phyloP scores from a whole-genome alignment of 2,888 invertebrate species.

The Pimpla rufipes region DNA sequence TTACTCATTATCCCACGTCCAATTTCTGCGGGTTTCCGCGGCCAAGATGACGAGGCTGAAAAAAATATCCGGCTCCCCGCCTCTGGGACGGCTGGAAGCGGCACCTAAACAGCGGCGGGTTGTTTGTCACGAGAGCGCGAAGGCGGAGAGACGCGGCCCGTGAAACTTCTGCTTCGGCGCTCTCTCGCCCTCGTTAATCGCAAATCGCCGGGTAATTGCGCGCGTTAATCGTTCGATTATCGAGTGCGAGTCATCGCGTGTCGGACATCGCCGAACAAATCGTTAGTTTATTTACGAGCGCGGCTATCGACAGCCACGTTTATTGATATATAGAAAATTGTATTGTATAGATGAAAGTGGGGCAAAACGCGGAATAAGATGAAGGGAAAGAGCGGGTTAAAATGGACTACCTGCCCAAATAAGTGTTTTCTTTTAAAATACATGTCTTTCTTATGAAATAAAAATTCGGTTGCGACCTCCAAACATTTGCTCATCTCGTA shows the following conservation, averaged over 20 bases:
- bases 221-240: conserved; percentile 60
- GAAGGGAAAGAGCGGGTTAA: too few species aligned
- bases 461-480: too few species aligned
- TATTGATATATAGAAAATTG: background rate
- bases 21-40: conserved; percentile 21
- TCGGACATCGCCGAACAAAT: conserved; percentile 6
- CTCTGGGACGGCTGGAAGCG: background rate
- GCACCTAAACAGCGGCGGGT: conserved; percentile 27
- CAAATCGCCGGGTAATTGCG: conserved; percentile 54
- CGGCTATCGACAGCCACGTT: background rate
- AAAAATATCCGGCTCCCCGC: conserved; percentile 44
- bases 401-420: too few species aligned
- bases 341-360: too few species aligned
- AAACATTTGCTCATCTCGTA: too few species aligned
- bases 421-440: too few species aligned
- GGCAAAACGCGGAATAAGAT: too few species aligned
- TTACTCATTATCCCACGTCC: conserved; percentile 59
- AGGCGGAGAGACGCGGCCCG: conserved; percentile 12
- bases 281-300: conserved; percentile 51
- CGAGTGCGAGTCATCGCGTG: conserved; percentile 53
- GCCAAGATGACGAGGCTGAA: background rate
- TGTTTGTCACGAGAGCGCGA: conserved; percentile 47
- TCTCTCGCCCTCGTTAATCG: conserved; percentile 25
- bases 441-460: too few species aligned
- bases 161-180: conserved; percentile 27